phyloP scores from a whole-genome alignment of 1,140 invertebrate genomes.

The Hyles vespertilio region DNA sequence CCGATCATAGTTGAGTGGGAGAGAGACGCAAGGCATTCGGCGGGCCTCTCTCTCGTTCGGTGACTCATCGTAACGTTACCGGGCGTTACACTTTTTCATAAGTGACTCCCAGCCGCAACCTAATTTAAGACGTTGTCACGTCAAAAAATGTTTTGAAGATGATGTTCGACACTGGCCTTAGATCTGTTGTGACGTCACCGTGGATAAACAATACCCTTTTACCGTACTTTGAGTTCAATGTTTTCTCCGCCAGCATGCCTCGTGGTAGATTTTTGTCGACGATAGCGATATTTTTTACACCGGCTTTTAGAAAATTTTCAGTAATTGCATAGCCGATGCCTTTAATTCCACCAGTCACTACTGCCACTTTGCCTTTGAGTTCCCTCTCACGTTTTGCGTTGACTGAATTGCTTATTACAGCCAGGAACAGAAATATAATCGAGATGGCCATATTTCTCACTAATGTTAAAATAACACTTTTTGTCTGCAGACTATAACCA shows the following conservation, averaged over 20 bases:
- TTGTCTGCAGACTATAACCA: too few species aligned
- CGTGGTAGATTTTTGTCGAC: conserved; percentile 44
- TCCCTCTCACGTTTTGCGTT: conserved; percentile 14
- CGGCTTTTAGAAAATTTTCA: conserved; percentile 35
- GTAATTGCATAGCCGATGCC: conserved; percentile 39
- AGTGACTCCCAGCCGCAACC: background rate
- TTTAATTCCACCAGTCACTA: conserved; percentile 37
- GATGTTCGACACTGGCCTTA: background rate
- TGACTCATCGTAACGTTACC: too few species aligned
- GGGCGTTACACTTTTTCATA: background rate
- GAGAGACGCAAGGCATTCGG: too few species aligned
- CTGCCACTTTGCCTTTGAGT: conserved; percentile 33
- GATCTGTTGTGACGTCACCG: conserved; percentile 6
- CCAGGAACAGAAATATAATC: too few species aligned
- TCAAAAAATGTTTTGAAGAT: conserved; percentile 16
- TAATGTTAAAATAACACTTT: too few species aligned
- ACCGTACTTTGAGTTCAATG: conserved; percentile 1
- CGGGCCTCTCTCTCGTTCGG: too few species aligned
- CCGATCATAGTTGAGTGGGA: too few species aligned
- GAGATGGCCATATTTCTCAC: too few species aligned
- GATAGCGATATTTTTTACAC: conserved; percentile 41
- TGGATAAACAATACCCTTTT: conserved; percentile 2
- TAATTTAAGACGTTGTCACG: conserved; percentile 2
- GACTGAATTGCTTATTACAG: too few species aligned
- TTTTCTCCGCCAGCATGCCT: background rate